Conservation (phyloP, 2,888 invertebrate genomes). For the Nomada flava region DNA sequence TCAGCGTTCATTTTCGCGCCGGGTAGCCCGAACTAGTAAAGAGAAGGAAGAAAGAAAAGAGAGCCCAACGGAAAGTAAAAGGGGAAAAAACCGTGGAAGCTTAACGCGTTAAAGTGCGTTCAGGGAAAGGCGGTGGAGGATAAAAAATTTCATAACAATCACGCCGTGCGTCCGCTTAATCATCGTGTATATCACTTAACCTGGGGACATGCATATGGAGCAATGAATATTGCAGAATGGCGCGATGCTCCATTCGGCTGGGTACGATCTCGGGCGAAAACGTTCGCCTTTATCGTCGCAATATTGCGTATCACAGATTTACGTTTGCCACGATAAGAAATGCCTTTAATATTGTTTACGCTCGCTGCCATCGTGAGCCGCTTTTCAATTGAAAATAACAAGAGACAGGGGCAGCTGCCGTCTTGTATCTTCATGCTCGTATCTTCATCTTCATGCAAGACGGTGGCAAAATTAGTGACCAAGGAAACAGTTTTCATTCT, state of each 20-base stretch:
- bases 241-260: background rate
- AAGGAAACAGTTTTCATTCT: conserved; percentile 19
- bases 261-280: background rate
- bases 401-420: conserved; percentile 18
- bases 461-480: conserved; percentile 17
- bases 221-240: conserved; percentile 4
- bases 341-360: conserved; percentile 53
- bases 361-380: conserved; percentile 21
- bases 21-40: background rate
- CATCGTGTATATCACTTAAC: conserved; percentile 22
- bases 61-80: background rate
- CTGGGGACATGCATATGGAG: background rate
- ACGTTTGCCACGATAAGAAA: conserved; percentile 38
- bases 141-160: conserved; percentile 20
- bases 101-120: background rate
- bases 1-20: background rate
- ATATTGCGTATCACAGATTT: conserved; percentile 57
- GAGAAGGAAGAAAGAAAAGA: background rate
- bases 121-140: background rate
- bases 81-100: background rate
- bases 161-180: conserved; percentile 17
- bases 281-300: conserved; percentile 21
- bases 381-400: conserved; percentile 36
- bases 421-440: background rate
- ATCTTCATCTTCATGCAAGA: background rate